Conservation (phyloP, 2,113 vertebrate species). For the Campylorhamphus procurvoides region DNA sequence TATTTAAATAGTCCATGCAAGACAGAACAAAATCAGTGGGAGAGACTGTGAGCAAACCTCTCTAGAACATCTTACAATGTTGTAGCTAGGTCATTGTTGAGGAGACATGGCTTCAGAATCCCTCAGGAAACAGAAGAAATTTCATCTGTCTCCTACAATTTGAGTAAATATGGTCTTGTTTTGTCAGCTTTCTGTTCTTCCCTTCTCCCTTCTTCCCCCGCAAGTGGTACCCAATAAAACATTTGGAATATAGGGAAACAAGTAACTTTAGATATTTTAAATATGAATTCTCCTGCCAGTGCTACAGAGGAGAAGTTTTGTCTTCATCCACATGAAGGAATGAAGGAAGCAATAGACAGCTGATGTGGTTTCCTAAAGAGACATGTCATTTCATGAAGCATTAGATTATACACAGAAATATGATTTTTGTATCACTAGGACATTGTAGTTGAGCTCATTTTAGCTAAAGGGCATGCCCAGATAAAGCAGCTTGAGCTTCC, state of each 20-base stretch:
- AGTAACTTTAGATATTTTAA: not conserved
- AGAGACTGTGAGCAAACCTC: not conserved
- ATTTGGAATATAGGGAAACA: not conserved
- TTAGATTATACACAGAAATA: not conserved
- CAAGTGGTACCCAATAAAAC: not conserved
- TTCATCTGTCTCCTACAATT: not conserved
- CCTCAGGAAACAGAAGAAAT: not conserved
- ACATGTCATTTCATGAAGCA: not conserved
- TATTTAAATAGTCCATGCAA: conserved; percentile 37
- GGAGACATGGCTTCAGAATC: not conserved
- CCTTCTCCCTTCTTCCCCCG: accelerated
- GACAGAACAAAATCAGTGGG: not conserved
- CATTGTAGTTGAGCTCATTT: not conserved
- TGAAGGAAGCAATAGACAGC: not conserved
- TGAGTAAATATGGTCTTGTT: not conserved
- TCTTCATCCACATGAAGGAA: not conserved
- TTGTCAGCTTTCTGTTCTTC: not conserved
- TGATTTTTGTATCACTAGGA: not conserved
- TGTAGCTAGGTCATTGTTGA: not conserved
- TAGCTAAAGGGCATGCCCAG: not conserved
- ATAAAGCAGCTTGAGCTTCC: not conserved
- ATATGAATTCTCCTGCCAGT: not conserved
- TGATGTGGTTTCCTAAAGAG: not conserved
- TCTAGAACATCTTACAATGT: not conserved
- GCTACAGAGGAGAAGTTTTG: not conserved